Conservation (phyloP, 2,888 invertebrate species). For the Hypolimnas misippus region DNA sequence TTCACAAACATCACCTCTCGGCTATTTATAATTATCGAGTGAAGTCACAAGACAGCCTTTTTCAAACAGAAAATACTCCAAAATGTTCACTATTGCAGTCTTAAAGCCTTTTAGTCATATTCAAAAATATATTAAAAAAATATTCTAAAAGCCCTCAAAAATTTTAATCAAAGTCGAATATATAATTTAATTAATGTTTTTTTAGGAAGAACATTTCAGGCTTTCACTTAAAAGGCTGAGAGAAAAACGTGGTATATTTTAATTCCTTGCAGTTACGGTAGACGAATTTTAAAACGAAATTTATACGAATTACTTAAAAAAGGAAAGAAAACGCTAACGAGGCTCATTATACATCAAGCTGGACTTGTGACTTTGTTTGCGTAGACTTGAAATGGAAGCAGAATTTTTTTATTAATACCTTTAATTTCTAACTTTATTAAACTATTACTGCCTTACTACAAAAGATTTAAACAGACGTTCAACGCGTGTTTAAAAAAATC, state of each 20-base stretch:
- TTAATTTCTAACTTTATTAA: no score
- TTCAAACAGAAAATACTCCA: no score
- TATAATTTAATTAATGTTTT: slow-evolving; percentile 13
- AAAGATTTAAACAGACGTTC: no score
- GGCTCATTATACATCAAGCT: slow-evolving; percentile 8
- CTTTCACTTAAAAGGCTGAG: slow-evolving; percentile 8
- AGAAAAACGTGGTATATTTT: slow-evolving; percentile 9
- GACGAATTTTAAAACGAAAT: slow-evolving; percentile 8
- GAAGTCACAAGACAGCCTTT: no score
- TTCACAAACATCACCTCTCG: no score
- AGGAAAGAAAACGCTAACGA: slow-evolving; percentile 16
- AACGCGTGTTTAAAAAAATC: no score
- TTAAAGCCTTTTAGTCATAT: slow-evolving; percentile 12
- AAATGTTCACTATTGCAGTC: slow-evolving; percentile 8
- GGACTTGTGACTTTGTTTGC: background rate
- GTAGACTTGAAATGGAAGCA: no score
- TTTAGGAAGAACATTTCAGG: slow-evolving; percentile 9
- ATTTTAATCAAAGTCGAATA: slow-evolving; percentile 21
- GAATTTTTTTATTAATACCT: background rate
- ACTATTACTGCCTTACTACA: no score
- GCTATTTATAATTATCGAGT: no score
- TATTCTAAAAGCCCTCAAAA: slow-evolving; percentile 15
- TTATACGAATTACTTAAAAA: slow-evolving; percentile 6
- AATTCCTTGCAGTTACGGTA: slow-evolving; percentile 15
- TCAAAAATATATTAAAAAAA: slow-evolving; percentile 13